phyloP scores from a whole-genome alignment of 2,113 vertebrate genomes.

The Engystomops pustulosus region DNA sequence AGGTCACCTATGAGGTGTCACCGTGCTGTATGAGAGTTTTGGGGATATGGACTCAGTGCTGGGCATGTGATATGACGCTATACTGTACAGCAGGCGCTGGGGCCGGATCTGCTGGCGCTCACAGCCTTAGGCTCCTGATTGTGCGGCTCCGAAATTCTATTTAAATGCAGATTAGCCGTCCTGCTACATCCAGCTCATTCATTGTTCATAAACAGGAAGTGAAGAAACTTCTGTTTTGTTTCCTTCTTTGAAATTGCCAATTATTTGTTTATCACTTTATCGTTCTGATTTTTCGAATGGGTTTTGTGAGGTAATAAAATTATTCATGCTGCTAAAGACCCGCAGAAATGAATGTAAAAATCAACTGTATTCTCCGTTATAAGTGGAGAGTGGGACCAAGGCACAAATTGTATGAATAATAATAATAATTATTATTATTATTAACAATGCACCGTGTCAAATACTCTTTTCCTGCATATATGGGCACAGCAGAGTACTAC shows the following conservation, averaged over 20 bases:
- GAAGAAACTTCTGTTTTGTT: conserved; percentile 8
- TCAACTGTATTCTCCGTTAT: too few species aligned
- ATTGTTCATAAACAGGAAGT: conserved; percentile 46
- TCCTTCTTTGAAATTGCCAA: conserved; percentile 30
- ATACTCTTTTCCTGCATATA: too few species aligned
- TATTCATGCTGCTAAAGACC: not conserved
- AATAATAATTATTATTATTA: too few species aligned
- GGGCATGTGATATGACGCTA: conserved; percentile 34
- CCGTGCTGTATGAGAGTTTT: too few species aligned
- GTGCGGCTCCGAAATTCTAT: conserved; percentile 48
- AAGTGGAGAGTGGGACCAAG: not conserved
- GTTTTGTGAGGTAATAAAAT: conserved; percentile 8
- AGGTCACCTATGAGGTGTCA: too few species aligned
- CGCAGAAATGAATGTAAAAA: not conserved
- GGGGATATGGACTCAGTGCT: not conserved
- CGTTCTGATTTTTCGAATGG: conserved; percentile 1
- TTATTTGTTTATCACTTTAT: conserved; percentile 44
- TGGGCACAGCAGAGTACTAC: too few species aligned
- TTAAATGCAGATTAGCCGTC: conserved; percentile 58
- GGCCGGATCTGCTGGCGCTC: not conserved
- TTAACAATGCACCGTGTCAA: too few species aligned
- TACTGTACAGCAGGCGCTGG: conserved; percentile 9
- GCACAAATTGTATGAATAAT: not conserved
- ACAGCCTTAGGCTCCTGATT: conserved; percentile 39
- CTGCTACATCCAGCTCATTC: conserved; percentile 19